Percentiles rank a stretch among this genome's conserved stretches.
These are phyloP conservation scores for Geotrypetes seraphini DNA, from an alignment of 2,797 vertebrate genomes.

Conservation along the genomic window DNA sequence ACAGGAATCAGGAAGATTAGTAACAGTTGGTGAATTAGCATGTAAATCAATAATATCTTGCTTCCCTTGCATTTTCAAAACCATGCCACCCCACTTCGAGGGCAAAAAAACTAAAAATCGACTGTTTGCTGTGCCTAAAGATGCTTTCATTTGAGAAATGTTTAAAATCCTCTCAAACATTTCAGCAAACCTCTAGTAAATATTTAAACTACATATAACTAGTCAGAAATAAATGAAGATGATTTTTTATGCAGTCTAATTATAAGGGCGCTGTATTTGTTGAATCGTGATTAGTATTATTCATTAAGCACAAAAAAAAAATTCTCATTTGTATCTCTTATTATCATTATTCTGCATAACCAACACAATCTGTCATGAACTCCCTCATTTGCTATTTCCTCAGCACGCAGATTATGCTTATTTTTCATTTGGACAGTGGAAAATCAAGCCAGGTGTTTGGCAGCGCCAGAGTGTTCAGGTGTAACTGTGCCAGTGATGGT, in stretches of 20 bases:
- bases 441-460: slow-evolving; percentile 99
- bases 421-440: slow-evolving; percentile 99
- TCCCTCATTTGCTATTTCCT: slow-evolving; percentile 98
- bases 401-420: slow-evolving; percentile 98
- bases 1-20: slow-evolving; percentile 67
- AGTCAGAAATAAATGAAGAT: slow-evolving; percentile 71
- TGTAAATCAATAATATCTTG: slow-evolving; percentile 62
- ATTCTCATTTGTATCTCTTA: slow-evolving; percentile 71
- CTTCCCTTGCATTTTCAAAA: slow-evolving; percentile 46
- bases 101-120: slow-evolving; percentile 11
- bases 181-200: slow-evolving; percentile 60
- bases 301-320: slow-evolving; percentile 65
- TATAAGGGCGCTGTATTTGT: slow-evolving; percentile 66
- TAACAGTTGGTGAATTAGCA: slow-evolving; percentile 68
- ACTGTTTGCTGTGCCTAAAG: slow-evolving; percentile 28
- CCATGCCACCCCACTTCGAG: slow-evolving; percentile 31
- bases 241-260: slow-evolving; percentile 65
- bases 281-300: slow-evolving; percentile 70
- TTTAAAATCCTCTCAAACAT: slow-evolving; percentile 53
- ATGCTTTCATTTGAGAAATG: slow-evolving; percentile 30
- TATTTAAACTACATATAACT: slow-evolving; percentile 65
- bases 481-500: slow-evolving; percentile 95
- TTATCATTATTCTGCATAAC: slow-evolving; percentile 80
- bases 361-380: slow-evolving; percentile 97
- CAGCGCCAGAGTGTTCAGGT: slow-evolving; percentile 99